These are phyloP conservation scores for Pampus argenteus DNA, from an alignment of 2,797 vertebrate species.

Conservation along the genomic window DNA sequence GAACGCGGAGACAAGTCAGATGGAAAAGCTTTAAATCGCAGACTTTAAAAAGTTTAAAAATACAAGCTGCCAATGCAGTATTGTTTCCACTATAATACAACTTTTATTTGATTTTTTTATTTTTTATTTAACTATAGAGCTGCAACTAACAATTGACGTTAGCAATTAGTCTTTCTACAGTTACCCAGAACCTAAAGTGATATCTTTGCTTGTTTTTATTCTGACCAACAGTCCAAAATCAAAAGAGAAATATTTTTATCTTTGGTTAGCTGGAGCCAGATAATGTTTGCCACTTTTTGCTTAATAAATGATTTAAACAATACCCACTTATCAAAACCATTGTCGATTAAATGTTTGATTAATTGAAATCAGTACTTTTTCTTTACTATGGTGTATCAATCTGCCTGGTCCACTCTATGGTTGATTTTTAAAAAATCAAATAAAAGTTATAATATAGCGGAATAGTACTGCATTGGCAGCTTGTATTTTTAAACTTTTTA, in stretches of 20 bases:
- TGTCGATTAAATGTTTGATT: no score
- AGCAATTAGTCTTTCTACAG: background rate
- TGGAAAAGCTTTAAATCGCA: no score
- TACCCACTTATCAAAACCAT: no score
- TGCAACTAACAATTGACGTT: background rate
- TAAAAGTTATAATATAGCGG: no score
- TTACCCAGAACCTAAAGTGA: background rate
- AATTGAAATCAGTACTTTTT: background rate
- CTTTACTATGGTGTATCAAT: no score
- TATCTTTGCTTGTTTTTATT: background rate
- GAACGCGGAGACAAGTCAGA: background rate
- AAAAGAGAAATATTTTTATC: constrained; percentile 3
- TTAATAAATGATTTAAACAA: no score
- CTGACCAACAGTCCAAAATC: background rate
- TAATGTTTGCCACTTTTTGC: no score
- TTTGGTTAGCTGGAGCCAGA: background rate
- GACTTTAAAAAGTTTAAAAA: background rate
- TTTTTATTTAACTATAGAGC: background rate
- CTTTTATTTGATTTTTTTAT: background rate
- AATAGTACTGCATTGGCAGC: no score
- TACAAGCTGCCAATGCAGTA: background rate
- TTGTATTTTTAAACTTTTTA: no score
- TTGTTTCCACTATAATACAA: background rate
- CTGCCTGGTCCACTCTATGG: background rate
- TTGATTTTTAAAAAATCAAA: no score